phyloP scores from a whole-genome alignment of 2,797 vertebrate genomes.

The Ptychadena robeensis region DNA sequence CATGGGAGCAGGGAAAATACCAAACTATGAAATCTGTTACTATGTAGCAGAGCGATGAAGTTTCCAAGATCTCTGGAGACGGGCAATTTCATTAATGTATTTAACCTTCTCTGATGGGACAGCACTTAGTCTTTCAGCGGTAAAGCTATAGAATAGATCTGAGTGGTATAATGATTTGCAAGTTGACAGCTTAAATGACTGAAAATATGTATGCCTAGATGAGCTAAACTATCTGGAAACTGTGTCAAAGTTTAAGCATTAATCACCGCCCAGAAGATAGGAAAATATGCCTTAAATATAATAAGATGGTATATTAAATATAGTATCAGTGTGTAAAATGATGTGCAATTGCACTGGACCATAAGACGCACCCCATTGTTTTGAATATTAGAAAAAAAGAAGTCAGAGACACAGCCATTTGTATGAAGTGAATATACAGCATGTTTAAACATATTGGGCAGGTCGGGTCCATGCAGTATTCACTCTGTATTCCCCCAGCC shows the following conservation, averaged over 20 bases:
- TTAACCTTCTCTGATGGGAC: constrained; percentile 1
- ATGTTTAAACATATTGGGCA: too few species aligned
- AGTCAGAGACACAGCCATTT: too few species aligned
- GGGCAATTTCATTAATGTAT: neutral
- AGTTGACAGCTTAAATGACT: constrained; percentile 20
- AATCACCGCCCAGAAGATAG: neutral
- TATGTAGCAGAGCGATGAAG: neutral
- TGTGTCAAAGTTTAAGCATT: neutral
- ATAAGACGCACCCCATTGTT: too few species aligned
- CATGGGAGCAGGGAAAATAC: neutral
- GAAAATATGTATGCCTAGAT: neutral
- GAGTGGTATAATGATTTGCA: constrained; percentile 14
- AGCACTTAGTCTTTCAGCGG: neutral
- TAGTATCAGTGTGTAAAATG: too few species aligned
- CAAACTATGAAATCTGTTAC: neutral
- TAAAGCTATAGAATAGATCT: constrained; percentile 11
- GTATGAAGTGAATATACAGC: too few species aligned
- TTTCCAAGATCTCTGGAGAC: neutral
- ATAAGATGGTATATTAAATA: neutral
- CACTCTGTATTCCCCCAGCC: too few species aligned
- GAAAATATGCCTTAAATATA: too few species aligned
- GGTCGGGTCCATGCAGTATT: too few species aligned
- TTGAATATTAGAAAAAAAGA: too few species aligned
- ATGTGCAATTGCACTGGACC: too few species aligned
- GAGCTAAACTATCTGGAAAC: neutral